Percentiles rank a stretch among this genome's conserved stretches.
Conservation (phyloP, 2,888 invertebrate species). For the Polydesmus complanatus region DNA sequence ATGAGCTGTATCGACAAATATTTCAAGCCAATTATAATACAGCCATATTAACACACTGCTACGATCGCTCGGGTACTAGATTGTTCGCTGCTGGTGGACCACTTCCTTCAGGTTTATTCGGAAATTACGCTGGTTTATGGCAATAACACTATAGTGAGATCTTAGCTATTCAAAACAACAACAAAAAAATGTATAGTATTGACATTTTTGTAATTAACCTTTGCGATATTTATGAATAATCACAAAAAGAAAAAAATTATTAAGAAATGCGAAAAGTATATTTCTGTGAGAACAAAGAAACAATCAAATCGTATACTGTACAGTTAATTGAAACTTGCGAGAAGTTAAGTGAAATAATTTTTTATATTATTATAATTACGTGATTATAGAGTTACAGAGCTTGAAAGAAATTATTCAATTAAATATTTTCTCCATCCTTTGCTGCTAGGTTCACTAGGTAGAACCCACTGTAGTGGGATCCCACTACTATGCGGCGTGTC, state of each 20-base stretch:
- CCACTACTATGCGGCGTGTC: slow-evolving; percentile 38
- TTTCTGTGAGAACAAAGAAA: no score
- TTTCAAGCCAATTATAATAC: slow-evolving; percentile 77
- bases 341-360: no score
- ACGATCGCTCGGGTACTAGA: slow-evolving; percentile 78
- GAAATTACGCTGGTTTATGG: slow-evolving; percentile 91
- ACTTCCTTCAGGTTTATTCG: slow-evolving; percentile 73
- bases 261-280: no score
- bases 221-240: no score
- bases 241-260: no score
- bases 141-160: slow-evolving; percentile 51
- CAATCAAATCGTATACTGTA: no score
- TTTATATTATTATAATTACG: no score
- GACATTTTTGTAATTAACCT: no score
- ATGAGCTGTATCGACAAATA: slow-evolving; percentile 67
- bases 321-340: no score
- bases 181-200: no score
- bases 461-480: slow-evolving; percentile 57
- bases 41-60: slow-evolving; percentile 92
- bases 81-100: slow-evolving; percentile 93
- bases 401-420: not conserved
- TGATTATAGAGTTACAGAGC: not conserved
- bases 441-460: slow-evolving; percentile 4
- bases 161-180: no score
- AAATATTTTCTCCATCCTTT: not conserved